Percentiles rank a stretch among this genome's conserved stretches.
Conservation (phyloP, 2,888 invertebrate species). For the Elegia similella region DNA sequence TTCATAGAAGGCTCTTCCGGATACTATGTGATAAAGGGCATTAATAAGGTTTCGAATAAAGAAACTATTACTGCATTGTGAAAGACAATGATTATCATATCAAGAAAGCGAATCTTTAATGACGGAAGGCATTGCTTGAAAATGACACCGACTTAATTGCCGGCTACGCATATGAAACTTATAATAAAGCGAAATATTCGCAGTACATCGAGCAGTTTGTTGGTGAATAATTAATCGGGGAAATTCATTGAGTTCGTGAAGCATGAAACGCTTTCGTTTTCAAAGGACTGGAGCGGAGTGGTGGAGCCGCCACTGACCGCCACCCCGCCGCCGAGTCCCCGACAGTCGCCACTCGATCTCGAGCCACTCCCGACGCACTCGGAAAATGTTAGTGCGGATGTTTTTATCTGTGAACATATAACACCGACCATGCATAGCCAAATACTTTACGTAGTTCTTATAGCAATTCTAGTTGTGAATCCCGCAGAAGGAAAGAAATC, state of each 20-base stretch:
- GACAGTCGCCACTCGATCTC: conserved; percentile 65
- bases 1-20: too few species aligned
- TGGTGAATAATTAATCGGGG: conserved; percentile 66
- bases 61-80: background rate
- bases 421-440: conserved; percentile 54
- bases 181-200: conserved; percentile 53
- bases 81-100: background rate
- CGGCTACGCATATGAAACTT: conserved; percentile 32
- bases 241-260: conserved; percentile 63
- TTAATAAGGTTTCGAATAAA: too few species aligned
- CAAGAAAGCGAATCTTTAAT: conserved; percentile 21
- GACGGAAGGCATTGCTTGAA: conserved; percentile 56
- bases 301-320: conserved; percentile 36
- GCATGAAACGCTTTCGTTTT: conserved; percentile 78
- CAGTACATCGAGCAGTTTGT: conserved; percentile 50
- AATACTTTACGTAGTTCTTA: conserved; percentile 47
- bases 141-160: conserved; percentile 47
- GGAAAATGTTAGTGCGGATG: conserved; percentile 59
- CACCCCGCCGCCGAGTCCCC: conserved; percentile 34
- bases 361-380: conserved; percentile 55
- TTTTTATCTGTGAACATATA: conserved; percentile 41
- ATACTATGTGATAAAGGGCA: too few species aligned
- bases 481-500: conserved; percentile 51
- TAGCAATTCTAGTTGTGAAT: conserved; percentile 45
- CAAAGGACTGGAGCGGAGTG: conserved; percentile 54